phyloP scores from a whole-genome alignment of 2,888 invertebrate genomes.

The Cosmorhoe ocellata region DNA sequence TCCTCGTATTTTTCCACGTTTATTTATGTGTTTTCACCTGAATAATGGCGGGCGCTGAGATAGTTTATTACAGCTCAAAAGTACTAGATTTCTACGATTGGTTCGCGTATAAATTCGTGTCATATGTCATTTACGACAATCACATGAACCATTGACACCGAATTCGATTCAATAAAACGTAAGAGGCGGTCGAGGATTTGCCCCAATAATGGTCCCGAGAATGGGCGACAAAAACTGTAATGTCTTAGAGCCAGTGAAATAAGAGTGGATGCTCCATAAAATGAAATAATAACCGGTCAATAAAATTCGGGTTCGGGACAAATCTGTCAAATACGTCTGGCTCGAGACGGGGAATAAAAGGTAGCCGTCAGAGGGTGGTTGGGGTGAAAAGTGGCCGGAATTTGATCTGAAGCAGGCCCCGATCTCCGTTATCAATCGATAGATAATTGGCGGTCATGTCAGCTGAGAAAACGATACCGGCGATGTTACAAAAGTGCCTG shows the following conservation, averaged over 20 bases:
- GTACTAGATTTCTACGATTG: slow-evolving; percentile 24
- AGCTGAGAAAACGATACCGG: slow-evolving; percentile 59
- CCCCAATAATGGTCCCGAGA: slow-evolving; percentile 58
- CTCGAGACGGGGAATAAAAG: slow-evolving; percentile 46
- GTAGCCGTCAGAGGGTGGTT: slow-evolving; percentile 53
- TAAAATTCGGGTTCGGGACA: slow-evolving; percentile 69
- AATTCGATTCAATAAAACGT: slow-evolving; percentile 70
- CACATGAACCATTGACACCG: slow-evolving; percentile 56
- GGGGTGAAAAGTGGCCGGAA: slow-evolving; percentile 71
- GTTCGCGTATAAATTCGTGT: slow-evolving; percentile 46
- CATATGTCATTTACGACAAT: slow-evolving; percentile 57
- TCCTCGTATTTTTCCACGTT: slow-evolving; percentile 37
- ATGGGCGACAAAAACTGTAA: slow-evolving; percentile 71
- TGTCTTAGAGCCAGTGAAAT: slow-evolving; percentile 74
- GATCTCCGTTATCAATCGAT: slow-evolving; percentile 69
- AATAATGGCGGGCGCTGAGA: slow-evolving; percentile 36
- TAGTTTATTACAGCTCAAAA: slow-evolving; percentile 36
- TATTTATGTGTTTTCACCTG: slow-evolving; percentile 37
- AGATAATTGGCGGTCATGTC: slow-evolving; percentile 74
- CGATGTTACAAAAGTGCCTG: slow-evolving; percentile 37
- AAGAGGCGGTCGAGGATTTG: slow-evolving; percentile 65
- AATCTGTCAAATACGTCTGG: slow-evolving; percentile 76
- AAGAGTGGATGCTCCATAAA: slow-evolving; percentile 78
- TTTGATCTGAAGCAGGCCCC: slow-evolving; percentile 68
- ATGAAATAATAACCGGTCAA: slow-evolving; percentile 81